Evolutionary conservation across 1,140 invertebrate genomes (phyloP).

Genomic region (Orchestia grillus): DNA sequence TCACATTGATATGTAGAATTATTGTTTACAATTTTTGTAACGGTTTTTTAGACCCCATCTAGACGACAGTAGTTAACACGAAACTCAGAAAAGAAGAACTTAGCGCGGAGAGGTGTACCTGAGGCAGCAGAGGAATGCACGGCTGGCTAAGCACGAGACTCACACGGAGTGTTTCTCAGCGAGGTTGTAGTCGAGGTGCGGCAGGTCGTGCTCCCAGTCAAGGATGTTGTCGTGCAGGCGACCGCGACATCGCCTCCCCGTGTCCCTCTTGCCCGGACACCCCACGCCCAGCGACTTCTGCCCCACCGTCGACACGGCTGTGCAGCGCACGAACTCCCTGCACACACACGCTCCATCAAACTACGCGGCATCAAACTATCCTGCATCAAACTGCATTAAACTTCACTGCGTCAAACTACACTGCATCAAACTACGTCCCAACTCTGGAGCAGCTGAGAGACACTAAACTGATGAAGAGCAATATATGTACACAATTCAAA

Average conservation of each 20-base stretch:
- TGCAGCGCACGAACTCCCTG: constrained; percentile 86
- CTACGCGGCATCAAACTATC: no score
- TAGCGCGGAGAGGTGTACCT: no score
- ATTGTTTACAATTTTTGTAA: no score
- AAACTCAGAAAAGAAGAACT: not conserved
- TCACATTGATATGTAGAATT: no score
- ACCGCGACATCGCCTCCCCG: constrained; percentile 84
- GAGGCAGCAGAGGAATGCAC: not conserved
- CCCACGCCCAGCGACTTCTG: constrained; percentile 86
- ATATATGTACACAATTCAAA: no score
- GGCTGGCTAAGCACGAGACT: not conserved
- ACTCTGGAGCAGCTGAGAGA: no score
- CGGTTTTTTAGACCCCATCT: no score
- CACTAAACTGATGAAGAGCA: no score
- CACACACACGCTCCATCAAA: not conserved
- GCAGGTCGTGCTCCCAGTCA: constrained; percentile 98
- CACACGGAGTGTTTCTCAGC: constrained; percentile 88
- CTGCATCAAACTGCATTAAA: no score
- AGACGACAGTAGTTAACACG: no score
- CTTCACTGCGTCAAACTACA: no score
- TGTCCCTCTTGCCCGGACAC: constrained; percentile 78
- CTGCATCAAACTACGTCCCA: no score
- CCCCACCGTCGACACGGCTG: constrained; percentile 89
- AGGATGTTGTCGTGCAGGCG: constrained; percentile 91
- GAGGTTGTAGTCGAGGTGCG: constrained; percentile 88